A percentile compares a stretch with the other conserved stretches of the same genome.
These are phyloP conservation scores for Diglossa cyanea DNA, from an alignment of 2,797 vertebrate species.

Conservation along the genomic window DNA sequence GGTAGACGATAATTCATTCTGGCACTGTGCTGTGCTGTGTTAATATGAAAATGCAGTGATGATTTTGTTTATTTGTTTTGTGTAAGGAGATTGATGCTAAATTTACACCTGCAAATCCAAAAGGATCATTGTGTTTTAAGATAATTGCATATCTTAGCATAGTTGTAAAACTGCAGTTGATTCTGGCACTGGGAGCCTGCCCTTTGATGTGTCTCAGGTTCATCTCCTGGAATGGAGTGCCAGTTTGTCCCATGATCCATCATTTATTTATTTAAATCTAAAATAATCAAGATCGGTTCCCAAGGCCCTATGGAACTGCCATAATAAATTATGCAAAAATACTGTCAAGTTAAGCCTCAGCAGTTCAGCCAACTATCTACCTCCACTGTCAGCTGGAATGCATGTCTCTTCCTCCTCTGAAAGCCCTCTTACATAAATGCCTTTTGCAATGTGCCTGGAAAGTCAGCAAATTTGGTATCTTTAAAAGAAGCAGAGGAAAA, in stretches of 20 bases:
- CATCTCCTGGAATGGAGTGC: neutral
- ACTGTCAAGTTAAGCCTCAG: neutral
- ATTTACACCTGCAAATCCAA: neutral
- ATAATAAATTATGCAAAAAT: constrained; percentile 21
- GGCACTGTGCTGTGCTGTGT: neutral
- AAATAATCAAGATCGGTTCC: neutral
- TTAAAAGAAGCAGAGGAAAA: neutral
- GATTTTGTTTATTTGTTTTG: neutral
- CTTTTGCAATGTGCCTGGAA: neutral
- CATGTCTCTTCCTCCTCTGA: neutral
- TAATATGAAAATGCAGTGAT: constrained; percentile 11
- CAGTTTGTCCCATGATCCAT: neutral
- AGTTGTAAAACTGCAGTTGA: constrained; percentile 25
- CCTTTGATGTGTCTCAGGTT: constrained; percentile 14
- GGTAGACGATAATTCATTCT: neutral
- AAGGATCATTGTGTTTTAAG: neutral
- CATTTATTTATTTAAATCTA: constrained; percentile 30
- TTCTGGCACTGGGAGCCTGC: neutral
- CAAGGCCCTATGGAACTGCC: neutral
- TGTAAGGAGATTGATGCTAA: neutral
- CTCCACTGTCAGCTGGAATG: neutral
- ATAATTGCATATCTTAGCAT: neutral
- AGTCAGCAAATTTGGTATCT: neutral
- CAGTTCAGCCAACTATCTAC: neutral
- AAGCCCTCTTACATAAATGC: neutral